Percentiles rank a stretch among this genome's conserved stretches.
These are phyloP conservation scores for Spodoptera litura DNA, from an alignment of 1,140 invertebrate species.

Conservation along the genomic window DNA sequence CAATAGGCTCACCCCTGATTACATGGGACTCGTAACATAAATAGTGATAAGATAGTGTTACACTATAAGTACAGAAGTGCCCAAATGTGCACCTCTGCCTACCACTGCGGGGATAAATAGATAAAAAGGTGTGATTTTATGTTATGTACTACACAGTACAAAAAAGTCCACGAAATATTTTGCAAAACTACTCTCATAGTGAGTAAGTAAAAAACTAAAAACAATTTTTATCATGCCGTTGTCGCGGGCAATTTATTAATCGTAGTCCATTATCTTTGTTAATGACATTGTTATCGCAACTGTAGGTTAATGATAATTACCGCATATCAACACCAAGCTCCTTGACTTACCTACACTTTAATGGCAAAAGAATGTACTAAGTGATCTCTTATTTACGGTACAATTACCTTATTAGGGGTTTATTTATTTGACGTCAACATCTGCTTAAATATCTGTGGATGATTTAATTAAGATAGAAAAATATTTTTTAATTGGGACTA, in stretches of 20 bases:
- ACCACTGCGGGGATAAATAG: too few relatives aligned
- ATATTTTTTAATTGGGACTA: too few relatives aligned
- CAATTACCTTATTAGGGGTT: not conserved
- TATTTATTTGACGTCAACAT: not conserved
- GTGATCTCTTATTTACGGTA: not conserved
- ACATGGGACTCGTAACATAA: too few relatives aligned
- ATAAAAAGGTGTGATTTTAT: too few relatives aligned
- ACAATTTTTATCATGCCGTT: constrained; percentile 22
- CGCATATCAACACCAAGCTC: constrained; percentile 12
- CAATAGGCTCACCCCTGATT: too few relatives aligned
- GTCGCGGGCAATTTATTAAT: constrained; percentile 42
- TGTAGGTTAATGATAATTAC: constrained; percentile 54
- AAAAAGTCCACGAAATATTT: not conserved
- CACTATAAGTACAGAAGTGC: too few relatives aligned
- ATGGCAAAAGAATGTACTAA: constrained; percentile 6
- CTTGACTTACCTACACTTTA: constrained; percentile 3
- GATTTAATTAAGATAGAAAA: too few relatives aligned
- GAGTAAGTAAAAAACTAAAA: not conserved
- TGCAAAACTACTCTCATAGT: not conserved
- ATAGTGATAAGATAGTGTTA: too few relatives aligned
- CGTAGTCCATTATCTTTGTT: constrained; percentile 49
- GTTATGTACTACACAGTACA: too few relatives aligned
- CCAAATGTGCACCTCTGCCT: too few relatives aligned
- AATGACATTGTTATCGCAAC: constrained; percentile 51
- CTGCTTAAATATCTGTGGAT: not conserved